phyloP scores from a whole-genome alignment of 2,113 vertebrate species.

The Uria aalge region DNA sequence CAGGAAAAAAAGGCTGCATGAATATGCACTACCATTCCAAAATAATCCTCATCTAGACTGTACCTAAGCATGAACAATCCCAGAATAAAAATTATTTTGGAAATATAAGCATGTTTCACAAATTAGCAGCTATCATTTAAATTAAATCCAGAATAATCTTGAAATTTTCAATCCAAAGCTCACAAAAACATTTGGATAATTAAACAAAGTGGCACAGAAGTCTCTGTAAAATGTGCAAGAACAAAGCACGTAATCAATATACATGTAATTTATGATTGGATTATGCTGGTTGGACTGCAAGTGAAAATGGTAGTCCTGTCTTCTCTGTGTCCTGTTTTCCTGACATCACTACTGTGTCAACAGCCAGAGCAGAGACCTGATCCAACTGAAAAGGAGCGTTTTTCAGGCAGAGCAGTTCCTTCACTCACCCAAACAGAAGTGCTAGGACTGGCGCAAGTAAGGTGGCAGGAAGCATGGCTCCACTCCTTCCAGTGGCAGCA shows the following conservation, averaged over 20 bases:
- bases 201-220: not conserved
- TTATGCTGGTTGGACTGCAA: not conserved
- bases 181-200: not conserved
- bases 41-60: slow-evolving; percentile 9
- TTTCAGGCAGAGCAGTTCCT: not conserved
- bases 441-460: not conserved
- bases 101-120: not conserved
- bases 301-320: not conserved
- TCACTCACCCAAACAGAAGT: not conserved
- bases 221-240: not conserved
- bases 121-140: not conserved
- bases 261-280: not conserved
- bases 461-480: not conserved
- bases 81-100: not conserved
- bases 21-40: not conserved
- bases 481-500: not conserved
- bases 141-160: not conserved
- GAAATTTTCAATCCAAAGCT: not conserved
- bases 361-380: not conserved
- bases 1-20: not conserved
- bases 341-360: not conserved
- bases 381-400: not conserved
- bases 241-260: slow-evolving; percentile 4
- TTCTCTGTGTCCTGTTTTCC: not conserved
- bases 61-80: not conserved